phyloP scores from a whole-genome alignment of 2,888 invertebrate genomes.

The Endomychus coccineus region DNA sequence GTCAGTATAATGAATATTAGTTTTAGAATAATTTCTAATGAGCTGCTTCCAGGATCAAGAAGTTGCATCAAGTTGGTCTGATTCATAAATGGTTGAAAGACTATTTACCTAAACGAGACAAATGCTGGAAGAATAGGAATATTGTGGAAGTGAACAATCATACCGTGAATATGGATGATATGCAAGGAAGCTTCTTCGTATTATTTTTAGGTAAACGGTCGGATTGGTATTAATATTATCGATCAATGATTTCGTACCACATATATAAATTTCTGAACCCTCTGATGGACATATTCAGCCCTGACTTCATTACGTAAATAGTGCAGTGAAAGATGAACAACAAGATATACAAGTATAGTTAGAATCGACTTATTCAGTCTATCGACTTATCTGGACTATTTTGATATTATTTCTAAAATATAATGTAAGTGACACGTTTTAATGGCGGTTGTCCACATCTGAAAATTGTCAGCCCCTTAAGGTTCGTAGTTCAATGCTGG shows the following conservation, averaged over 20 bases:
- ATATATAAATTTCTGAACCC: no score
- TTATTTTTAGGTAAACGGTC: slow-evolving; percentile 69
- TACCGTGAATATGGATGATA: slow-evolving; percentile 81
- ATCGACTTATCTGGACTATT: no score
- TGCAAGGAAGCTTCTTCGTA: slow-evolving; percentile 89
- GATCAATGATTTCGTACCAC: background rate
- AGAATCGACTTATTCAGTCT: no score
- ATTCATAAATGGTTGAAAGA: slow-evolving; percentile 75
- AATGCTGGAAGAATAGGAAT: slow-evolving; percentile 63
- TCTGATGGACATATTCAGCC: no score
- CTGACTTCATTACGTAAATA: no score
- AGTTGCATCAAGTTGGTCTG: slow-evolving; percentile 78
- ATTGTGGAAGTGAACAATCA: slow-evolving; percentile 70
- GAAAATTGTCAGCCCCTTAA: no score
- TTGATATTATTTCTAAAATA: no score
- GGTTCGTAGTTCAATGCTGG: no score
- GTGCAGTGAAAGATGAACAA: no score
- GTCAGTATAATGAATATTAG: slow-evolving; percentile 47
- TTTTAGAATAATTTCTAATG: background rate
- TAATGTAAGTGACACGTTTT: no score
- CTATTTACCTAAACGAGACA: slow-evolving; percentile 70
- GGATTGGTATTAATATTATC: slow-evolving; percentile 16
- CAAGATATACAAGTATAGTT: no score
- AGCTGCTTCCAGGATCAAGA: slow-evolving; percentile 56
- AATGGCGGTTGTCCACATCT: no score